Evolutionary conservation across 2,113 vertebrate genomes (phyloP).

Genomic region (Pionites leucogaster): DNA sequence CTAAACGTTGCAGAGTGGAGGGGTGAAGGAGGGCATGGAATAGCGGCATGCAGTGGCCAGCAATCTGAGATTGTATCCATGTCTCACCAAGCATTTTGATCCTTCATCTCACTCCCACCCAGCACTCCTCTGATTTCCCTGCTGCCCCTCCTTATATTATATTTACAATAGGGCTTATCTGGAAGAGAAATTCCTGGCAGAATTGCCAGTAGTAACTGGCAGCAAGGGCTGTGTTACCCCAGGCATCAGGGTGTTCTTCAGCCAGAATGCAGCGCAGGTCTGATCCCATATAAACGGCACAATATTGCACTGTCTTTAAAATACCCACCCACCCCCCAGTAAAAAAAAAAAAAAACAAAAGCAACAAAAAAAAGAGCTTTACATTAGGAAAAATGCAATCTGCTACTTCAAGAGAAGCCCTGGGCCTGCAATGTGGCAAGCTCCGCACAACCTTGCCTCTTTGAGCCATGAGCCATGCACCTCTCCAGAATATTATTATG

Average conservation of each 20-base stretch:
- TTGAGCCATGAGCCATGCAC: background rate
- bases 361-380: background rate
- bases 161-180: background rate
- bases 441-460: background rate
- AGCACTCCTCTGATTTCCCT: background rate
- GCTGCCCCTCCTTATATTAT: background rate
- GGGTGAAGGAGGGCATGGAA: background rate
- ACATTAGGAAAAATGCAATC: background rate
- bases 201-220: background rate
- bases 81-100: rapidly evolving
- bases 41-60: background rate
- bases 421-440: background rate
- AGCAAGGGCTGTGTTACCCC: rapidly evolving
- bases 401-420: background rate
- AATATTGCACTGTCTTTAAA: background rate
- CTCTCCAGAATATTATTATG: background rate
- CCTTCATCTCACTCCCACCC: background rate
- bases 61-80: rapidly evolving
- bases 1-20: background rate
- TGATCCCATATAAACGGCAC: background rate
- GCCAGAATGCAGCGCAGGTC: background rate
- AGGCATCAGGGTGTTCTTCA: background rate
- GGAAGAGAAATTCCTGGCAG: background rate
- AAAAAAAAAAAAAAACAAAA: background rate
- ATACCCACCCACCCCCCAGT: background rate